Evolutionary conservation across 1,140 invertebrate genomes (phyloP), one percentile per base, ranked within the genome.

Genomic region (Drosophila busckii): DNA sequence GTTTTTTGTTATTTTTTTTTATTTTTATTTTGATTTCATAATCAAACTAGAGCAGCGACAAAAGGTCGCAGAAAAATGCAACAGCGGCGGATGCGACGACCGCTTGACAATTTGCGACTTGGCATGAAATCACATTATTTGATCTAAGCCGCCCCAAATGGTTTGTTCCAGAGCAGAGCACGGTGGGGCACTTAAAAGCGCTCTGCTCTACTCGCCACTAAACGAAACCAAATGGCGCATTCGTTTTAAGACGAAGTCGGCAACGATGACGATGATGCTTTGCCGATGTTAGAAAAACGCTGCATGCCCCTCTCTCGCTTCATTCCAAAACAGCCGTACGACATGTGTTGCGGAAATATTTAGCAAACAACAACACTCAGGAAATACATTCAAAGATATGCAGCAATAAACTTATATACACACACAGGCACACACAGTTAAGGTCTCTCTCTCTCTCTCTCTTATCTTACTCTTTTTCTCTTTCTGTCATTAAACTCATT

Each of bases 121-220:
- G 80, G 10, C 80, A 84, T 84, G 71, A 84, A 84, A 84, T 84
- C 80, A 75, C 67, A 84, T 64, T 70, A 75, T 84, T 84, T 84
- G 80, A 84, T 84, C 80, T 84, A 62, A 84, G 80, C 80, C 80
- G 80, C 69, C 63, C 52, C 40, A 48, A 60, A 50, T 41, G 23
- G 19, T n/a, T n/a, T n/a, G n/a, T n/a, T n/a, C n/a, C n/a, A 13
- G 37, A 44, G 32, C 12, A 31, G n/a, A 28, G 7, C 6, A 2
- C 8, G 31, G 7, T 25, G n/a, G n/a, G 8, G 22, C 42, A 4
- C 16, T n/a, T 7, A 12, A 26, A 15, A 37, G n/a, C 12, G 38
- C 23, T 37, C n/a, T n/a, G 19, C 49, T 52, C 32, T 32, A 31
- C 38, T 54, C 53, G 29, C 10, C 42, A 41, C 69, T 83, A 84